phyloP scores from a whole-genome alignment of 2,888 invertebrate genomes.

The Zootermopsis nevadensis region DNA sequence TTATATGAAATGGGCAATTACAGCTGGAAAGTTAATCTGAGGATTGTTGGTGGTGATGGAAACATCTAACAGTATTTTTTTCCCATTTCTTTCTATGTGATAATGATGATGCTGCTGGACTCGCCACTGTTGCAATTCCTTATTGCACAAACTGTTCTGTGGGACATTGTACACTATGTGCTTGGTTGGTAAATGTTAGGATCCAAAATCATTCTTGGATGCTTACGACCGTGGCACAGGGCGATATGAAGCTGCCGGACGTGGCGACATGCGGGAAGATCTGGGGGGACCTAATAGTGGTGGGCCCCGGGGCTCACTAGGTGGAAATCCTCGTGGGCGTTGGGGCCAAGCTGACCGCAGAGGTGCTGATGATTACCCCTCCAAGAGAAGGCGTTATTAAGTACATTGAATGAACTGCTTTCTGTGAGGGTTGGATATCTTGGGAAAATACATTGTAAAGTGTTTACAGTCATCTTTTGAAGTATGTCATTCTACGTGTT shows the following conservation, averaged over 20 bases:
- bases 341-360: constrained; percentile 56
- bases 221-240: constrained; percentile 58
- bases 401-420: background rate
- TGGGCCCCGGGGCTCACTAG: constrained; percentile 48
- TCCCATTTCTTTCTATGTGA: constrained; percentile 66
- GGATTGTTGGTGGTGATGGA: background rate
- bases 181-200: constrained; percentile 57
- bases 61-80: constrained; percentile 62
- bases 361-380: constrained; percentile 70
- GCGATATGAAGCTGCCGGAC: constrained; percentile 61
- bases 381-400: constrained; percentile 75
- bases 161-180: constrained; percentile 9
- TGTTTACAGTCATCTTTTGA: constrained; percentile 1
- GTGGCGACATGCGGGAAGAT: constrained; percentile 57
- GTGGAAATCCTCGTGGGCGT: constrained; percentile 50
- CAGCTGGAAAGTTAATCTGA: background rate
- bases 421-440: background rate
- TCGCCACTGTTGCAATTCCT: constrained; percentile 22
- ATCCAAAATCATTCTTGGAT: constrained; percentile 65
- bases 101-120: constrained; percentile 53
- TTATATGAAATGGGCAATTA: constrained; percentile 6
- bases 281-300: constrained; percentile 49
- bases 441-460: background rate
- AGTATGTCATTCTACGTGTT: constrained; percentile 11
- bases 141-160: constrained; percentile 27